A percentile compares a stretch with the other conserved stretches of the same genome.
Evolutionary conservation across 1,140 invertebrate species (phyloP).

Genomic region (Drosophila littoralis): DNA sequence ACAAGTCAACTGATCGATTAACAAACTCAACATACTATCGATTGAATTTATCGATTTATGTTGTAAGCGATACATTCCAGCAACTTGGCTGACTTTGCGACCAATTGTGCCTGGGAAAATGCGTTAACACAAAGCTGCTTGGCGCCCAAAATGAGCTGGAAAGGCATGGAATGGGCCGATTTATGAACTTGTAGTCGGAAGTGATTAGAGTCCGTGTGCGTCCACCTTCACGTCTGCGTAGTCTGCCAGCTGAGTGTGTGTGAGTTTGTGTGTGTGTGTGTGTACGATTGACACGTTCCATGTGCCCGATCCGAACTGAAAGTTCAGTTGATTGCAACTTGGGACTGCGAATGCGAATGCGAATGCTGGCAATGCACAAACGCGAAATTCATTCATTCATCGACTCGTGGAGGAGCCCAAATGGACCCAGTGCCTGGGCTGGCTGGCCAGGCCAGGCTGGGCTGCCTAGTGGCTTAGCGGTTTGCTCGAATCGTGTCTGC

Average conservation of each 20-base stretch:
- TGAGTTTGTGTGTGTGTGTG: constrained; percentile 43
- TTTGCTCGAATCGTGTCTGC: constrained; percentile 66
- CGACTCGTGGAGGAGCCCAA: constrained; percentile 27
- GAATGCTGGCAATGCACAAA: constrained; percentile 53
- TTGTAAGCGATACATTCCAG: neutral
- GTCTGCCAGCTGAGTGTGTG: constrained; percentile 6
- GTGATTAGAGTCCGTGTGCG: constrained; percentile 62
- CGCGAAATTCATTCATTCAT: constrained; percentile 66
- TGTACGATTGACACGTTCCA: constrained; percentile 79
- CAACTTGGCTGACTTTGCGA: neutral
- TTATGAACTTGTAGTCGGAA: constrained; percentile 74
- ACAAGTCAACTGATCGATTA: neutral
- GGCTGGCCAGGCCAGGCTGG: neutral
- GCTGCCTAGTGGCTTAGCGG: constrained; percentile 2
- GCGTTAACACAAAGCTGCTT: constrained; percentile 36
- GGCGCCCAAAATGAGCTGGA: constrained; percentile 1
- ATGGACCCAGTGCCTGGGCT: constrained; percentile 10
- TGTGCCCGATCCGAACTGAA: constrained; percentile 40
- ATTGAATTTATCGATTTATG: neutral
- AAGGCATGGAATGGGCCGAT: constrained; percentile 27
- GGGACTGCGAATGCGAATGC: constrained; percentile 42
- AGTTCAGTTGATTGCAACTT: constrained; percentile 48
- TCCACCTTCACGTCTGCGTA: constrained; percentile 28
- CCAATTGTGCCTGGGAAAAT: constrained; percentile 33
- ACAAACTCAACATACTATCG: neutral